Base-by-base conservation (phyloP, 1,140 invertebrate species). In the Scaptomyza graminum region DNA sequence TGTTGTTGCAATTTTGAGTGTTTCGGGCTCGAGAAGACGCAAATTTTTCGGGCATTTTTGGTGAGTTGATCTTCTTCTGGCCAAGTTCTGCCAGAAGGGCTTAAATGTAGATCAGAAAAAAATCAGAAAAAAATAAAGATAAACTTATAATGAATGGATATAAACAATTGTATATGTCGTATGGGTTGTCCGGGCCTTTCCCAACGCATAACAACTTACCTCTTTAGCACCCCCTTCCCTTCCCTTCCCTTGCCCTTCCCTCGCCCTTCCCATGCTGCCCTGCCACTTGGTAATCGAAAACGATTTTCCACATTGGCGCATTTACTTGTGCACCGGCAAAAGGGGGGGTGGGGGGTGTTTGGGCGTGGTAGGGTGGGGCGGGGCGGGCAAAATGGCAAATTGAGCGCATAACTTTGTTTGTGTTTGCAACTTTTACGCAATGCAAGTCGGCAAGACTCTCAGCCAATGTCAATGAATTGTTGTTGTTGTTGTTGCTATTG, bases 291-390 rank as follows among this genome's bases (percentile, higher is more conserved):
- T 69, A 57, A 76, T 64, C 74, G 70, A 69, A 76, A 76, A 76
- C 64, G 71, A 76, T 76, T 76, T 74, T 76, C 74, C 74, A 76
- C 74, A 74, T 74, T 76, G 74, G 47, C 74, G 64, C 70, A 62
- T 73, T 76, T 63, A 7, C 0, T 31, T 25, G 25, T 25, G 25
- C 25, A 25, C n/a, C n/a, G n/a, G n/a, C n/a, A n/a, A n/a, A n/a
- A 9, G 31, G 31, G 8, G 8, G 31, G 7, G 7, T 8, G 31
- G 22, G 12, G 12, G 12, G 46, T 2, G 4, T 47, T 18, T 2
- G 8, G 12, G 34, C 25, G n/a, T 37, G 16, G 7, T 25, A 31
- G 47, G 51, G 28, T 31, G 6, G 28, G 28, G 28, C 6, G 28
- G 28, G 28, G 18, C 18, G 18, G 18, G 18, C 18, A 22, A 22